These are phyloP conservation scores for Ormyrus thymus DNA, from an alignment of 2,888 invertebrate species.

Conservation along the genomic window DNA sequence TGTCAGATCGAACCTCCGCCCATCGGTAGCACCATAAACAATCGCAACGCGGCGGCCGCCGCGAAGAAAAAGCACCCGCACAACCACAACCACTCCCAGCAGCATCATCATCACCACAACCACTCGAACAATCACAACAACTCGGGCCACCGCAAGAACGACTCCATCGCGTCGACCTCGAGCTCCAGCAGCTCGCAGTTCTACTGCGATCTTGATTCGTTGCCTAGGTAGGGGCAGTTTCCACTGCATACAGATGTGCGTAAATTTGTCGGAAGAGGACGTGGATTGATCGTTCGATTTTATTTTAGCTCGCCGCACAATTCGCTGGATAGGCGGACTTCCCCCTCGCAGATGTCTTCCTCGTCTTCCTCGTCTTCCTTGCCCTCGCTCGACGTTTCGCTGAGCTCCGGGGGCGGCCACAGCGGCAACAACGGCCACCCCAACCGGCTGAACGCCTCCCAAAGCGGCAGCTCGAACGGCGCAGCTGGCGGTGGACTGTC, in stretches of 20 bases:
- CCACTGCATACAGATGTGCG: too few species aligned
- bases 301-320: conserved; percentile 83
- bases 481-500: conserved; percentile 72
- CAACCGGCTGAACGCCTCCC: conserved; percentile 62
- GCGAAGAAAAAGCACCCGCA: conserved; percentile 50
- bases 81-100: conserved; percentile 44
- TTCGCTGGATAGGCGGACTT: conserved; percentile 85
- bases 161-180: conserved; percentile 91
- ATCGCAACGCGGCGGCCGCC: conserved; percentile 76
- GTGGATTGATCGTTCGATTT: not conserved
- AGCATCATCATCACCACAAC: conserved; percentile 43
- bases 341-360: conserved; percentile 86
- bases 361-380: conserved; percentile 86
- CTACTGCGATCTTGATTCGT: conserved; percentile 87
- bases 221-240: conserved; percentile 67
- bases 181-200: conserved; percentile 93
- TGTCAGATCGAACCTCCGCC: conserved; percentile 89
- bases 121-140: conserved; percentile 60
- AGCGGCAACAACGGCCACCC: conserved; percentile 68
- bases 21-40: conserved; percentile 68
- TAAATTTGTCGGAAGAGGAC: too few species aligned
- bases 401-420: conserved; percentile 76
- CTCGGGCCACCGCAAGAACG: conserved; percentile 89
- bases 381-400: conserved; percentile 87
- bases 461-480: conserved; percentile 45